Conservation (phyloP, 2,113 vertebrate genomes). For the Odobenus rosmarus region DNA sequence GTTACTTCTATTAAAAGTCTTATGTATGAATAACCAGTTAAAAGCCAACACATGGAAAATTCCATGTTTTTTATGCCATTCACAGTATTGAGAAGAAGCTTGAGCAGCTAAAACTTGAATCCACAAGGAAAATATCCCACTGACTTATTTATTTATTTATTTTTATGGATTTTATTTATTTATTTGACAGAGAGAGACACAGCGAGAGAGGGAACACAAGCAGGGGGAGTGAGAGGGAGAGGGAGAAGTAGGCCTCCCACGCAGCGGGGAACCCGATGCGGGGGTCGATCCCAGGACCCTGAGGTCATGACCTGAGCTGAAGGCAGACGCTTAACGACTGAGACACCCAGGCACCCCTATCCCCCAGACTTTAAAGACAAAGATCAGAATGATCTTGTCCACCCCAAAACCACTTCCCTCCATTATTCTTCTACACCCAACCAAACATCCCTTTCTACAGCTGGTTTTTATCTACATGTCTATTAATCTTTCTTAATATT, state of each 20-base stretch:
- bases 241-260: too few species aligned
- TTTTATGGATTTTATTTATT: too few species aligned
- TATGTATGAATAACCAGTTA: conserved; percentile 24
- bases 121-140: not conserved
- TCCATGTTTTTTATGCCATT: not conserved
- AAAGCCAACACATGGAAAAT: not conserved
- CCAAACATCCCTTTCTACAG: not conserved
- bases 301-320: too few species aligned
- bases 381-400: not conserved
- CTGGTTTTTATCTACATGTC: not conserved
- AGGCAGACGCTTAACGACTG: too few species aligned
- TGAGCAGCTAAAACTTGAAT: not conserved
- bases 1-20: not conserved
- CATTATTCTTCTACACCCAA: not conserved
- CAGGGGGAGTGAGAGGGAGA: too few species aligned
- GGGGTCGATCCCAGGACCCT: too few species aligned
- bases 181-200: too few species aligned
- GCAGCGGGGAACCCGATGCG: too few species aligned
- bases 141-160: too few species aligned
- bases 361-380: not conserved
- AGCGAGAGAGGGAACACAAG: too few species aligned
- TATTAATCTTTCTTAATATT: not conserved
- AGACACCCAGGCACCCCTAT: too few species aligned
- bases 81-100: not conserved
- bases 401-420: not conserved